Base-by-base conservation (phyloP, 2,888 invertebrate species). In the Anoplius nigerrimus region DNA sequence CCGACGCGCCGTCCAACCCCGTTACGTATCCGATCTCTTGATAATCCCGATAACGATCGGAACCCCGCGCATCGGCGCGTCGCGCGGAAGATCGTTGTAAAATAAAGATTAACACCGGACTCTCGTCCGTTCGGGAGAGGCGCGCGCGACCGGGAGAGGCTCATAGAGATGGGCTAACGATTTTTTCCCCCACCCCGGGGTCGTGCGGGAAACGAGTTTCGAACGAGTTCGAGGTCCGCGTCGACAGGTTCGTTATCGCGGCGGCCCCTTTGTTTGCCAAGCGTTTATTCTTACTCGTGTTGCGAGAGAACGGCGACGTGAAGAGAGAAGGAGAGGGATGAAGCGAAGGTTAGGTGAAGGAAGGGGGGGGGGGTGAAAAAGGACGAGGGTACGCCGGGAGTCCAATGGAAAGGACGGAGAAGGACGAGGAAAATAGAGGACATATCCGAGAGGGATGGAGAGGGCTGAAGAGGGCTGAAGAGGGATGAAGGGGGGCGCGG, bases 241-340 rank as follows among this genome's bases (percentile, higher is more conserved):
- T 72, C 81, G 78, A 82, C 81, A 82, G 84, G 84, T 83, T 87
- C 87, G 84, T 87, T 87, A 88, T 85, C 84, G 84, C 74, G 76
- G 55, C 62, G 72, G 75, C 71, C 72, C 78, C 79, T 81, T 86
- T 85, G 83, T 86, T 82, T 79, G 79, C 57, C 75, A 66, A 76
- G 75, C 76, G 80, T 78, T 77, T 73, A 75, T 79, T 76, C 79
- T 79, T 81, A 79, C 70, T 73, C 72, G 69, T 70, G 62, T 21
- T 22, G 52, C 52, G 22, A 20, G 22, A 52, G 48, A 48, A 45
- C 2, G 6, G 24, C 2, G 24, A 24, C 2, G 13, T 2, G 8
- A 11, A 51, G 20, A 51, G 51, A 18, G 51, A 20, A 18, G 18
- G 11, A 18, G 51, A 51, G 20, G 3, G 46, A 45, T 4, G 24